Base-by-base conservation (phyloP, 2,888 invertebrate species). In the Dolomedes plantarius region DNA sequence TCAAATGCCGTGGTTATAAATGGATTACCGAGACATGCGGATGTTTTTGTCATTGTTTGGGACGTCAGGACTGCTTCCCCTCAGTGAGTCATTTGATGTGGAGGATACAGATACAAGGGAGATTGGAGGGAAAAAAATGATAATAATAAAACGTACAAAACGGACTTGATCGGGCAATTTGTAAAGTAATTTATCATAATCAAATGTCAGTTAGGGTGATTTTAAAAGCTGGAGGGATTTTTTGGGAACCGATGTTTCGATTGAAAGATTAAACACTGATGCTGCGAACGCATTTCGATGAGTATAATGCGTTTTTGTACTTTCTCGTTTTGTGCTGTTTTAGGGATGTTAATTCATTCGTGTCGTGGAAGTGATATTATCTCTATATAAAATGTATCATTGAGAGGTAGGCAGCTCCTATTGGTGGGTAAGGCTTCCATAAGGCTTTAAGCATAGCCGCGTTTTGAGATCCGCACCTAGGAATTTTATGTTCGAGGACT, bases 1-100 rank as follows among this genome's bases (percentile, higher is more conserved):
- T 41, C 69, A 41, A 69, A 69, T 69, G 41, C 41, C 36, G 36
- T 3, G 41, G 28, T 41, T 69, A 19, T 69, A 69, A 69, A 69
- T 69, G 69, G 69, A 69, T 69, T 69, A 69, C 36, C 13, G 41
- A 23, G 56, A 56, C 56, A 23, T 23, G 56, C 23, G 56, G 56
- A 56, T 23, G 56, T 56, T 56, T 46, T 56, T 56, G 23, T 56
- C 56, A 56, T 56, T 56, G 56, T 56, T 56, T 56, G 11, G 56
- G 56, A 5, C 5, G 16, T 46, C n/a, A 46, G 46, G 5, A 2
- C 46, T n/a, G 36, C 6, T 36, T 23, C 56, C 56, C 23, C 23
- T 2, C 11, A 5, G 19, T 56, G 56, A 56, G 56, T 56, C 56
- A 56, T 23, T 56, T 19, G 23, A 56, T 56, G 5, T 23, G 23